Percentiles rank a stretch among this genome's conserved stretches.
phyloP scores from a whole-genome alignment of 1,140 invertebrate genomes.

The Diploscapter pachys region DNA sequence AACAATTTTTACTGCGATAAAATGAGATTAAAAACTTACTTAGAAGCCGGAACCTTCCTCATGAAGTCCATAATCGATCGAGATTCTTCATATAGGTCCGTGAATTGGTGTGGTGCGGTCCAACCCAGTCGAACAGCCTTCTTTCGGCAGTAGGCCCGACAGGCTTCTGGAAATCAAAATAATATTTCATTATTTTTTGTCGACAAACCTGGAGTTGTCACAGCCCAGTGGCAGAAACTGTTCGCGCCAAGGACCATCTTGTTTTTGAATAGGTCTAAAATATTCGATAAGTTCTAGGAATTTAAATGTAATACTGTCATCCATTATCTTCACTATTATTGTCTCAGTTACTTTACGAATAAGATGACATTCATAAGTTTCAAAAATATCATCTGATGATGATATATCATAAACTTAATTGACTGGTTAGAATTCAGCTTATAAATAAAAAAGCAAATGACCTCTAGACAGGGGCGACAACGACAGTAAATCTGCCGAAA shows the following conservation, averaged over 20 bases:
- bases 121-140: slow-evolving; percentile 44
- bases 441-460: slow-evolving; percentile 11
- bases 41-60: slow-evolving; percentile 27
- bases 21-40: slow-evolving; percentile 19
- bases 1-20: not conserved
- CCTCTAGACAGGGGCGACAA: slow-evolving; percentile 78
- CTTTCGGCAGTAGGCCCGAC: slow-evolving; percentile 35
- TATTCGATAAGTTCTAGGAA: not conserved
- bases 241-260: slow-evolving; percentile 40
- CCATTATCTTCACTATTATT: not conserved
- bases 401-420: slow-evolving; percentile 12
- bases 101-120: slow-evolving; percentile 20
- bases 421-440: slow-evolving; percentile 54
- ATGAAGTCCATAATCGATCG: slow-evolving; percentile 35
- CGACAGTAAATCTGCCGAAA: slow-evolving; percentile 74
- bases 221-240: slow-evolving; percentile 27
- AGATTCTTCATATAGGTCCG: slow-evolving; percentile 36
- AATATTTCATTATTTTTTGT: not conserved
- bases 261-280: slow-evolving; percentile 40
- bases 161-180: not conserved
- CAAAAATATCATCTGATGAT: not conserved
- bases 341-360: not conserved
- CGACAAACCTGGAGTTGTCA: slow-evolving; percentile 31
- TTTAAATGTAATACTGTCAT: slow-evolving; percentile 2
- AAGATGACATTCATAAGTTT: slow-evolving; percentile 4